Evolutionary conservation across 2,113 vertebrate genomes (phyloP).

Genomic region (Muntiacus muntjak): DNA sequence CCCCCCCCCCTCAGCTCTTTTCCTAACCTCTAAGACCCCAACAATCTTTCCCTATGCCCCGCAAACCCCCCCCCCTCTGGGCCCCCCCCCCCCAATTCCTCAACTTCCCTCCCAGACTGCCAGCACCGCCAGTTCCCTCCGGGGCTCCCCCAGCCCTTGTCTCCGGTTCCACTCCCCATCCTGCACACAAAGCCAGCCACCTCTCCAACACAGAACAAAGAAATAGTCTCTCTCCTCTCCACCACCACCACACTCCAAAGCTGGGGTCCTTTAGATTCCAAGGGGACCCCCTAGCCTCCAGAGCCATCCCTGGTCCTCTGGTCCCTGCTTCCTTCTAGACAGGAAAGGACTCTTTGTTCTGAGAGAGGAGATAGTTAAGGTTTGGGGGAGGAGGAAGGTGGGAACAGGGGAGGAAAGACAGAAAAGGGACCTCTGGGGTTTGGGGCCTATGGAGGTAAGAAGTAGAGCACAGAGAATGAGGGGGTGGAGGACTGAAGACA

Average conservation of each 20-base stretch:
- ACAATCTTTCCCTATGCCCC: not conserved
- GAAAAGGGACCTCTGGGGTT: not conserved
- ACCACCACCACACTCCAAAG: not conserved
- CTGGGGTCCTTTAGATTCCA: not conserved
- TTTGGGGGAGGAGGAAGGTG: not conserved
- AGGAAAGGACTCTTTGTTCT: slow-evolving; percentile 66
- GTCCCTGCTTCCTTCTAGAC: not conserved
- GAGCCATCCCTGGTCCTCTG: not conserved
- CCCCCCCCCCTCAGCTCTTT: not conserved
- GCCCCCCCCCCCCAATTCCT: not conserved
- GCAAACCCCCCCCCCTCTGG: no score
- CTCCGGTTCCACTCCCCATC: not conserved
- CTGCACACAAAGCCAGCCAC: slow-evolving; percentile 68
- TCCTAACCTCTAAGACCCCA: not conserved
- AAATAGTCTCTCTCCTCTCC: not conserved
- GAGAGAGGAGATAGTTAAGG: not conserved
- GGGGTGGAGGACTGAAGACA: slow-evolving; percentile 21
- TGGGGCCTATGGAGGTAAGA: slow-evolving; percentile 37
- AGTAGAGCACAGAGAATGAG: slow-evolving; percentile 46
- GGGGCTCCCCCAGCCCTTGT: not conserved
- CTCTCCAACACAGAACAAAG: slow-evolving; percentile 60
- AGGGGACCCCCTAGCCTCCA: not conserved
- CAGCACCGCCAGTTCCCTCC: not conserved
- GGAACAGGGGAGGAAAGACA: not conserved
- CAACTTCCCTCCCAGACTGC: not conserved